These are phyloP conservation scores for Halcyon badia DNA, from an alignment of 2,797 vertebrate species.

Conservation along the genomic window DNA sequence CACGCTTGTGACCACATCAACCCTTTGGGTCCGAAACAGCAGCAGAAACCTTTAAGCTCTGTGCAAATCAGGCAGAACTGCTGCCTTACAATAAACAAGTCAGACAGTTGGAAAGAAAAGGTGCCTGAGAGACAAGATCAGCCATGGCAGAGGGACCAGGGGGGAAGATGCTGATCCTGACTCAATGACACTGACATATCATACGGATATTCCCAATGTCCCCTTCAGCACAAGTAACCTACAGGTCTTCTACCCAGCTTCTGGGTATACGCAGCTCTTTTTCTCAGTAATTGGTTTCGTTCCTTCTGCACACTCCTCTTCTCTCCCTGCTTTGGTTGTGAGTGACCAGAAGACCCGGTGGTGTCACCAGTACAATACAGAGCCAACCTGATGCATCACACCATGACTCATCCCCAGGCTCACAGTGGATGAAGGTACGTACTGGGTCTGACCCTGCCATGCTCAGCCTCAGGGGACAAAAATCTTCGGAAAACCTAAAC, in stretches of 20 bases:
- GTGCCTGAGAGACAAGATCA: neutral
- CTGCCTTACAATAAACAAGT: neutral
- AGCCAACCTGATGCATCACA: neutral
- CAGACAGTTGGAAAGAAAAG: neutral
- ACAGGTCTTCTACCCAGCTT: neutral
- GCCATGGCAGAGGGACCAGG: neutral
- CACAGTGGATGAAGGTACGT: neutral
- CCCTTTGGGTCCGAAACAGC: neutral
- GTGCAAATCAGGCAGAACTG: neutral
- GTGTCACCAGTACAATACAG: neutral
- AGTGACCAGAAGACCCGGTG: neutral
- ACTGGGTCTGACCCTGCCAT: neutral
- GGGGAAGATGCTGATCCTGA: neutral
- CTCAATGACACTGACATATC: neutral
- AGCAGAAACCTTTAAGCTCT: neutral
- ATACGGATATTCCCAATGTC: rapidly evolving
- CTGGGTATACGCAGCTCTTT: neutral
- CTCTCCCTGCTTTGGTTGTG: neutral
- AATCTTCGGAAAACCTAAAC: neutral
- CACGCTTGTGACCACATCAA: neutral
- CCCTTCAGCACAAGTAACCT: neutral
- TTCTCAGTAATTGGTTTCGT: neutral
- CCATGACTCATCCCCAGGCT: neutral
- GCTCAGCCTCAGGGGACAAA: neutral
- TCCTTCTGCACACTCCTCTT: neutral